Base-by-base conservation (phyloP, 2,113 vertebrate species). In the Alces alces region DNA sequence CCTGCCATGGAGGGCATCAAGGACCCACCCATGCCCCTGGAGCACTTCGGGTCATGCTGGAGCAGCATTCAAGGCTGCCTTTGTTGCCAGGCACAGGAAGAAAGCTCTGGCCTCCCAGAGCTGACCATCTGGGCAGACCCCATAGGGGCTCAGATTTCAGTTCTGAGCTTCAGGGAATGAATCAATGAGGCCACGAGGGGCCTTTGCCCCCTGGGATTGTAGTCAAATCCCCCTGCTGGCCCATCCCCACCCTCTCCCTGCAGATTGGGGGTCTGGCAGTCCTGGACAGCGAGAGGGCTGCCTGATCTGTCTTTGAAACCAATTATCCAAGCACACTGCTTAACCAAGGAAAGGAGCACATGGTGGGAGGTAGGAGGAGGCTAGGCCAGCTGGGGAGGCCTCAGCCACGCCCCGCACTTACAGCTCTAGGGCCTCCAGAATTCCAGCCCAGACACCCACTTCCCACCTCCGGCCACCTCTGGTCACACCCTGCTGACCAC, bases 361-460 rank as follows among this genome's bases (percentile, higher is more conserved):
- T 23, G n/a, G 16, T 17, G 1, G 5, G n/a, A 2, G 47, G 25
- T 10, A 64, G 60, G 25, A 1, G 10, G 83, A 39, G 50, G 58
- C 13, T 12, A 36, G 43, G 10, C 73, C 60, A 12, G 60, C 76
- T 16, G 60, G 52, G 30, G 47, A 88, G 60, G 14, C 43, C 6
- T 52, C 19, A 0, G 25, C 79, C n/a, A 1, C 0, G 10, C 17
- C 60, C 45, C 3, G 16, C 25, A 1, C 57, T 52, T 14, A 2
- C 14, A 2, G 79, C 89, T n/a, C 64, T 6, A 12, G 70, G 36
- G 7, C 57, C 39, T 45, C 45, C 80, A 7, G 89, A 36, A 11
- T 4, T 61, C 76, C 43, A 2, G 47, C 55, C 61, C 45, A 13
- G 15, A 7, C 9, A 14, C 8, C n/a, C 36, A 3, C 54, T 33